Percentiles rank a stretch among this genome's conserved stretches.
phyloP scores from a whole-genome alignment of 64 coral and sea anemone genomes.

The Montipora sp. region DNA sequence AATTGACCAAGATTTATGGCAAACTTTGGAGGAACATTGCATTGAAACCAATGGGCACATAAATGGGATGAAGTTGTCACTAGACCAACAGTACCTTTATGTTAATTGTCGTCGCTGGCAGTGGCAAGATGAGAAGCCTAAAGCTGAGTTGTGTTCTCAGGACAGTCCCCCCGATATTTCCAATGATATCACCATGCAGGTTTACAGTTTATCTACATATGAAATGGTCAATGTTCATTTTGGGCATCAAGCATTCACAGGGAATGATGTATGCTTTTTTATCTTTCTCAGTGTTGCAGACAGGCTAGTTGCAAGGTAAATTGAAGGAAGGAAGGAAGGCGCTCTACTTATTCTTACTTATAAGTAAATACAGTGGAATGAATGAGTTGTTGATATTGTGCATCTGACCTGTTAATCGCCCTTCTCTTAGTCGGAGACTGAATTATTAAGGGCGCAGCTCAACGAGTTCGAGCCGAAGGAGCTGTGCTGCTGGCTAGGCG shows the following conservation, averaged over 20 bases:
- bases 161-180: constrained; percentile 78
- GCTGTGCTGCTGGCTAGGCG: too few relatives aligned
- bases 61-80: constrained; percentile 80
- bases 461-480: too few relatives aligned
- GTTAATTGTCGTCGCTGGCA: constrained; percentile 90
- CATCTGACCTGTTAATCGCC: too few relatives aligned
- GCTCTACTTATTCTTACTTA: too few relatives aligned
- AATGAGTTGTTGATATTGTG: too few relatives aligned
- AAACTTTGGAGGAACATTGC: constrained; percentile 58
- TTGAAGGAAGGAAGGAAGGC: background rate
- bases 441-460: too few relatives aligned
- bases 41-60: constrained; percentile 86
- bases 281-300: constrained; percentile 87
- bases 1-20: background rate
- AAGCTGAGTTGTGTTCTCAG: background rate
- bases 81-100: constrained; percentile 72
- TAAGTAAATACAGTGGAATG: too few relatives aligned
- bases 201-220: constrained; percentile 73
- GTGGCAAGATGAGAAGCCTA: background rate
- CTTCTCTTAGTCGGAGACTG: too few relatives aligned
- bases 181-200: constrained; percentile 58
- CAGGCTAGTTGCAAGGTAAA: constrained; percentile 84
- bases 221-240: constrained; percentile 71
- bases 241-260: constrained; percentile 82
- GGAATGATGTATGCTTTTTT: constrained; percentile 85